Percentiles rank a stretch among this genome's conserved stretches.
Evolutionary conservation across 2,113 vertebrate species (phyloP).

Genomic region (Trochalopteron elliotii): DNA sequence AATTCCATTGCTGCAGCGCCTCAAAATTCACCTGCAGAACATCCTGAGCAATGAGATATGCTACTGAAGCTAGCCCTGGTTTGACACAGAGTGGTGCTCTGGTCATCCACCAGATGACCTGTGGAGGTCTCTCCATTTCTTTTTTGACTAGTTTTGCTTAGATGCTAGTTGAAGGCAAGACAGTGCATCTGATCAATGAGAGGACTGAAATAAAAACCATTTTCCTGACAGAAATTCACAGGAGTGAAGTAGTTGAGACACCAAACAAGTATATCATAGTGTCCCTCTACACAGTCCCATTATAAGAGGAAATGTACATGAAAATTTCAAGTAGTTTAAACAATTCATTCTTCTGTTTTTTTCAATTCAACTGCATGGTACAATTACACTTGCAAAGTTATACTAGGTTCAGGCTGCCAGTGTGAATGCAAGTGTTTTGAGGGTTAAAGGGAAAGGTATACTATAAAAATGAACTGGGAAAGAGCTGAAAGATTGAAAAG

Average conservation of each 20-base stretch:
- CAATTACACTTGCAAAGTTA: neutral
- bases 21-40: neutral
- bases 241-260: neutral
- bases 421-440: neutral
- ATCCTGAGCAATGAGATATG: neutral
- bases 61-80: neutral
- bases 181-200: neutral
- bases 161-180: neutral
- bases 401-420: neutral
- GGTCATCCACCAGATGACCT: too few species aligned
- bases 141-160: neutral
- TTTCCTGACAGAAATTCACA: neutral
- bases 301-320: neutral
- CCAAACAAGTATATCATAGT: neutral
- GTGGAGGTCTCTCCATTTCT: neutral
- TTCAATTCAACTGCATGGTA: neutral
- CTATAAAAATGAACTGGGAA: neutral
- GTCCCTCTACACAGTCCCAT: too few species aligned
- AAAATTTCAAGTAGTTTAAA: neutral
- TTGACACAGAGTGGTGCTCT: neutral
- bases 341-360: neutral
- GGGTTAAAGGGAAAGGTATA: neutral
- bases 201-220: neutral
- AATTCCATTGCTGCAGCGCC: neutral
- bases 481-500: neutral